Percentiles rank a stretch among this genome's conserved stretches.
These are phyloP conservation scores for Morphnarchus princeps DNA, from an alignment of 2,113 vertebrate genomes.

Conservation along the genomic window DNA sequence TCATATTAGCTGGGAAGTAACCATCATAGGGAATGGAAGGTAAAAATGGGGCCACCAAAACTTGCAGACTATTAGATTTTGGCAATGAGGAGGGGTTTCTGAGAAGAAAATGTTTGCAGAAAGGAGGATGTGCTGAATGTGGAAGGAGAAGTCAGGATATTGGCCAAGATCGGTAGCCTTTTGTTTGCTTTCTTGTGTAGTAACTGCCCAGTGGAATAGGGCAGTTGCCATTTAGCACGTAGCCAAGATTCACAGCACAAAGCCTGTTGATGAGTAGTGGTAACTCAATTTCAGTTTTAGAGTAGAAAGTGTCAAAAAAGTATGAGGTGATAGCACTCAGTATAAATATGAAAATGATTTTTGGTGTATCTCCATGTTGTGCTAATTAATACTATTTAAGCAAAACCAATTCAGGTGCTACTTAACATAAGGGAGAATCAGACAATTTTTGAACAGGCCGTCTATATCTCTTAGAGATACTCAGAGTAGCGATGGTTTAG, in stretches of 20 bases:
- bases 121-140: neutral
- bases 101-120: neutral
- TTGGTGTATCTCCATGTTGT: neutral
- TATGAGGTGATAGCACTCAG: neutral
- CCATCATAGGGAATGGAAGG: neutral
- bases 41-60: neutral
- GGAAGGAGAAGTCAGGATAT: neutral
- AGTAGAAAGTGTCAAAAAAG: neutral
- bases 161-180: neutral
- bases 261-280: neutral
- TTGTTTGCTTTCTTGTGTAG: neutral
- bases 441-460: neutral
- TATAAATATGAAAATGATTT: neutral
- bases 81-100: neutral
- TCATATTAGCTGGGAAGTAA: neutral
- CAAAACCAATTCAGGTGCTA: neutral
- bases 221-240: accelerated
- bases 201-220: neutral
- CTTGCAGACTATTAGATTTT: neutral
- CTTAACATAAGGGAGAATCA: neutral
- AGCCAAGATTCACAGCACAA: neutral
- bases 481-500: neutral
- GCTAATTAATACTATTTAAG: neutral
- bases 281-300: neutral
- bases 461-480: neutral